Evolutionary conservation across 2,113 vertebrate genomes (phyloP).

Genomic region (Xyliphius kryptos): DNA sequence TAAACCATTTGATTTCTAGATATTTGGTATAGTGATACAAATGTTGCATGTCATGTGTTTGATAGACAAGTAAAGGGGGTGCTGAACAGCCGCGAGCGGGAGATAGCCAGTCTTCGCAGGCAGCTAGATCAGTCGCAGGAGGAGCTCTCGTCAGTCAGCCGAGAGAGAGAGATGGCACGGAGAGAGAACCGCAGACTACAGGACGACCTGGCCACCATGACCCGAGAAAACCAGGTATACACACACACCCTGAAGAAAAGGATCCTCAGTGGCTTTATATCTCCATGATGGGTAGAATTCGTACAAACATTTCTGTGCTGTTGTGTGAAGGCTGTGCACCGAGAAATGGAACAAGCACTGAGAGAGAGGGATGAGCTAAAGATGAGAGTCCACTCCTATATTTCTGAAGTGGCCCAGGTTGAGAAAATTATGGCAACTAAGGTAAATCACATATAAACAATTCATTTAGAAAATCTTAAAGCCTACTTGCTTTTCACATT

Average conservation of each 20-base stretch:
- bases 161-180: conserved; percentile 71
- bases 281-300: too few relatives aligned
- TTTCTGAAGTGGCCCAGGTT: conserved; percentile 83
- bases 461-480: too few relatives aligned
- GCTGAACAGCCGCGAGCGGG: conserved; percentile 73
- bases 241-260: too few relatives aligned
- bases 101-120: conserved; percentile 74
- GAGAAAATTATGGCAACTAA: conserved; percentile 82
- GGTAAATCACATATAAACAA: too few relatives aligned
- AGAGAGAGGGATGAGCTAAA: conserved; percentile 91
- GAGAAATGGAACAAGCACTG: conserved; percentile 80
- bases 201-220: conserved; percentile 86
- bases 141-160: conserved; percentile 68
- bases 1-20: too few relatives aligned
- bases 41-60: too few relatives aligned
- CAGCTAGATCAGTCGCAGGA: conserved; percentile 74
- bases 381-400: conserved; percentile 84
- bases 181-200: conserved; percentile 87
- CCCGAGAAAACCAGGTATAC: conserved; percentile 93
- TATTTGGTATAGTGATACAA: too few relatives aligned
- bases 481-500: too few relatives aligned
- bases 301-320: not conserved
- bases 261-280: too few relatives aligned
- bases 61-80: conserved; percentile 77
- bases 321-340: conserved; percentile 58